These are phyloP conservation scores for Characodon lateralis DNA, from an alignment of 2,797 vertebrate genomes.

Conservation along the genomic window DNA sequence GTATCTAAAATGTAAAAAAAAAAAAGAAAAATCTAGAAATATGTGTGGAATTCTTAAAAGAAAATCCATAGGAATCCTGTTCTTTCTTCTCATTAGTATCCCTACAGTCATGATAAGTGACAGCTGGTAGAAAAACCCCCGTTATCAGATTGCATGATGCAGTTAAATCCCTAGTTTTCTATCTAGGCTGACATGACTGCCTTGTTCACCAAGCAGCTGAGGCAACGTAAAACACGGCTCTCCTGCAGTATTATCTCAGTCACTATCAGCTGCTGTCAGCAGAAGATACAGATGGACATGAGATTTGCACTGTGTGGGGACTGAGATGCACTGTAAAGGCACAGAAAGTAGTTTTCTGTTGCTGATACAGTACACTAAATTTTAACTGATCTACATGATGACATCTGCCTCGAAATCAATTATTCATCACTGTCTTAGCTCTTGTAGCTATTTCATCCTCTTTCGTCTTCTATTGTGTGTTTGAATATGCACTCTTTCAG, in stretches of 20 bases:
- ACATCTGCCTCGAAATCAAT: not conserved
- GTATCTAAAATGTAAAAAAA: not conserved
- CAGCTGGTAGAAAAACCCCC: slow-evolving; percentile 31
- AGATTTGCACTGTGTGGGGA: slow-evolving; percentile 44
- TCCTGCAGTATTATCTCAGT: slow-evolving; percentile 55
- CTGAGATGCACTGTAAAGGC: slow-evolving; percentile 25
- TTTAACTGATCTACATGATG: not conserved
- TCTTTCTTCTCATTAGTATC: slow-evolving; percentile 20
- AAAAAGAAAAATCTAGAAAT: not conserved
- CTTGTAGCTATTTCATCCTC: not conserved
- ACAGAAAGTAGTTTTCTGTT: not conserved
- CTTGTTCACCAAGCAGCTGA: slow-evolving; percentile 57
- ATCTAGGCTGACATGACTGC: slow-evolving; percentile 57
- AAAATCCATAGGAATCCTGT: not conserved
- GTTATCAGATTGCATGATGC: slow-evolving; percentile 46
- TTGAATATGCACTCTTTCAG: not conserved
- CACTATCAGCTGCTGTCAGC: slow-evolving; percentile 63
- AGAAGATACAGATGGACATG: slow-evolving; percentile 57
- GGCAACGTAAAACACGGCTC: slow-evolving; percentile 61
- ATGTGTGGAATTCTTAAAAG: not conserved
- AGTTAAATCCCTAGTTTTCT: slow-evolving; percentile 34
- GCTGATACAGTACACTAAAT: not conserved
- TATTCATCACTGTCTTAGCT: not conserved
- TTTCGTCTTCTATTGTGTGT: not conserved
- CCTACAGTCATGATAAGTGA: slow-evolving; percentile 32